These are phyloP conservation scores for Cephus nigrinus DNA, from an alignment of 2,888 invertebrate species.

Conservation along the genomic window DNA sequence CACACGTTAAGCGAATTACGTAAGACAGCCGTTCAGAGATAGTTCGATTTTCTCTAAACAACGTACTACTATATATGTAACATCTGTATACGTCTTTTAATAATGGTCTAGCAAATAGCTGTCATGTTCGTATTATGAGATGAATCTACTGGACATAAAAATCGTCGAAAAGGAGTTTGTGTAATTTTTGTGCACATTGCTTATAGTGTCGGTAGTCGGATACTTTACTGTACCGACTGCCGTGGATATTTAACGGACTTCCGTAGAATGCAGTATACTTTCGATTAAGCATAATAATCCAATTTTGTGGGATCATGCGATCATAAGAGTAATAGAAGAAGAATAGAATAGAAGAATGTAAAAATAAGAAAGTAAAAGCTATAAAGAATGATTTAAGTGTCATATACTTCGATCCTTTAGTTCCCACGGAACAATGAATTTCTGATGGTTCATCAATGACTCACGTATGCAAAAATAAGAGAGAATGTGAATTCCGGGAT, in stretches of 20 bases:
- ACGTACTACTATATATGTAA: neutral
- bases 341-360: too few relatives aligned
- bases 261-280: too few relatives aligned
- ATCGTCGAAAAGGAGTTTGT: neutral
- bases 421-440: neutral
- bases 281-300: too few relatives aligned
- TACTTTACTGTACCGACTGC: too few relatives aligned
- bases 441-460: neutral
- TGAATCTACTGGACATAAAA: neutral
- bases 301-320: neutral
- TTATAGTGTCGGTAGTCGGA: too few relatives aligned
- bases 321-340: too few relatives aligned
- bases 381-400: neutral
- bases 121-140: neutral
- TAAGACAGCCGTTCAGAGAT: neutral
- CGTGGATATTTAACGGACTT: too few relatives aligned
- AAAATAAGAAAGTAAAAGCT: neutral
- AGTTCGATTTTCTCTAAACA: neutral
- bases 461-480: neutral
- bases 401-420: neutral
- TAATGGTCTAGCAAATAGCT: neutral
- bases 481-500: neutral
- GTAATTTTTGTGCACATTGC: neutral
- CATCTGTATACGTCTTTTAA: neutral
- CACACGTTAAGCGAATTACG: constrained; percentile 15